Evolutionary conservation across 2,797 vertebrate species (phyloP).

Genomic region (Perodicticus potto): DNA sequence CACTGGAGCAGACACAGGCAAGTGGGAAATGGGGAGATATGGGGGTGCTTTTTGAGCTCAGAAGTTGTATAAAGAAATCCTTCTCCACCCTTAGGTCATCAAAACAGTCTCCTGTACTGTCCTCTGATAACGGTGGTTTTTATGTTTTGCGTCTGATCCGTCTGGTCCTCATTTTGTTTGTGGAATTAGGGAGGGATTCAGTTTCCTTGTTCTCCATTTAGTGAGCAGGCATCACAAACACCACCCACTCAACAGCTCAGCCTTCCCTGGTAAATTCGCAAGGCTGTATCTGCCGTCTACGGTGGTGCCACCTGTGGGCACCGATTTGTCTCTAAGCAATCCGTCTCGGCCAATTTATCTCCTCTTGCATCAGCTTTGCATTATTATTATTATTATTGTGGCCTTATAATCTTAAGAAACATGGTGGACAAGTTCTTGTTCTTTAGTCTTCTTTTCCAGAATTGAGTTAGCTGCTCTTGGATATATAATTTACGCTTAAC

Average conservation of each 20-base stretch:
- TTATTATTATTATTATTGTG: background rate
- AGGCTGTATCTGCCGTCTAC: background rate
- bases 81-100: background rate
- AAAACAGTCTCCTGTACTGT: background rate
- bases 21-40: background rate
- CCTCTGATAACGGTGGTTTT: background rate
- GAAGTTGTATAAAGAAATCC: background rate
- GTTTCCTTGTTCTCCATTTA: background rate
- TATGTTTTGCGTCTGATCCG: background rate
- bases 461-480: background rate
- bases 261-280: background rate
- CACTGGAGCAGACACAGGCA: background rate
- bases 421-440: background rate
- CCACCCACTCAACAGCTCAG: background rate
- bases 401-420: background rate
- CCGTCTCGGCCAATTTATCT: background rate
- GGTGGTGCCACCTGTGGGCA: accelerated
- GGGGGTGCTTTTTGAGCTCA: background rate
- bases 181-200: background rate
- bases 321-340: background rate
- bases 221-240: background rate
- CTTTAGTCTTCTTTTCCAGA: background rate
- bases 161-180: background rate
- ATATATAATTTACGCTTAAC: constrained; percentile 2
- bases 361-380: background rate